Evolutionary conservation across 2,888 invertebrate species (phyloP).

Genomic region (Drosophila longiperda): DNA sequence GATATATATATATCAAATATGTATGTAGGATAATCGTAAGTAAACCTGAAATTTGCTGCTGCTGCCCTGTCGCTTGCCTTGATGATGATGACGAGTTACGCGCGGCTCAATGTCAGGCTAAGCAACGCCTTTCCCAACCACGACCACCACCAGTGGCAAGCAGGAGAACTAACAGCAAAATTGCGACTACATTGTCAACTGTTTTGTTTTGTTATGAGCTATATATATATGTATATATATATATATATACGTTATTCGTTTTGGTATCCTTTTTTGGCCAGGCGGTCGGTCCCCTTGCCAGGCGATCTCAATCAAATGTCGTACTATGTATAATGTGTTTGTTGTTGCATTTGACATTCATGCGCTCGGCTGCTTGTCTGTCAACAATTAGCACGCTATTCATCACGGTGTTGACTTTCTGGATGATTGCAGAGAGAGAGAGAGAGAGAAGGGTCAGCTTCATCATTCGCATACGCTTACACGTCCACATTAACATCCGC

Average conservation of each 20-base stretch:
- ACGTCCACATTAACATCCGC: slow-evolving; percentile 1
- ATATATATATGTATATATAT: neutral
- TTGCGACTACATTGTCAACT: slow-evolving; percentile 47
- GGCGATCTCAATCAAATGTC: slow-evolving; percentile 73
- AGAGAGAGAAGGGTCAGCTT: slow-evolving; percentile 44
- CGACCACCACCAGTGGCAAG: slow-evolving; percentile 2
- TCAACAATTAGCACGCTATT: slow-evolving; percentile 85
- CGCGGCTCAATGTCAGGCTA: slow-evolving; percentile 72
- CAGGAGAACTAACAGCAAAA: slow-evolving; percentile 16
- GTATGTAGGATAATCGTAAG: slow-evolving; percentile 27
- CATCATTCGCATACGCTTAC: slow-evolving; percentile 26
- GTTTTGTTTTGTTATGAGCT: slow-evolving; percentile 38
- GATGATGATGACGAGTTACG: slow-evolving; percentile 71
- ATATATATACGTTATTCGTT: slow-evolving; percentile 2
- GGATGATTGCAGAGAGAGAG: slow-evolving; percentile 17
- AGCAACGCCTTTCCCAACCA: slow-evolving; percentile 16
- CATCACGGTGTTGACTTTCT: slow-evolving; percentile 74
- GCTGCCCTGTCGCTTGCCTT: slow-evolving; percentile 15
- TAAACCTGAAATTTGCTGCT: slow-evolving; percentile 56
- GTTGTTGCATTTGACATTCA: slow-evolving; percentile 76
- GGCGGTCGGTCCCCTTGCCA: slow-evolving; percentile 25
- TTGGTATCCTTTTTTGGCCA: slow-evolving; percentile 43
- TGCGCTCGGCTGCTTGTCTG: slow-evolving; percentile 76
- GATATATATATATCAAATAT: slow-evolving; percentile 12
- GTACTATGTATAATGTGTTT: slow-evolving; percentile 50